These are phyloP conservation scores for Linurgus olivaceus DNA, from an alignment of 2,797 vertebrate species.

Conservation along the genomic window DNA sequence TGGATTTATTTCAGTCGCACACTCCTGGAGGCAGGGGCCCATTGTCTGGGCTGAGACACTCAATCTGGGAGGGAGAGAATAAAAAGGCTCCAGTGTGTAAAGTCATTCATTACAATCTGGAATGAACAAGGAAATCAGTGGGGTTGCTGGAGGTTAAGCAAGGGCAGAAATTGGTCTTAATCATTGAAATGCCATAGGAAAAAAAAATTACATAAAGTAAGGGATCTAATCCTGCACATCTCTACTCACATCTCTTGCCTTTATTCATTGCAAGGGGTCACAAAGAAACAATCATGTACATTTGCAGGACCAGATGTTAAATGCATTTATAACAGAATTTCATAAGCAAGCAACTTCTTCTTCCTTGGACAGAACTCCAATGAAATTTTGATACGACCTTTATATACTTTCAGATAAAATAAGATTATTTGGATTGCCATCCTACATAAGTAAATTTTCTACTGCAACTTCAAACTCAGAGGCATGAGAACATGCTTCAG, in stretches of 20 bases:
- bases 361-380: neutral
- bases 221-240: neutral
- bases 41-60: slow-evolving; percentile 49
- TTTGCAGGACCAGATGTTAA: slow-evolving; percentile 22
- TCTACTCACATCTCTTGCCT: neutral
- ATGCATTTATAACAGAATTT: slow-evolving; percentile 32
- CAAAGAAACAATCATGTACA: neutral
- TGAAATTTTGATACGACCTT: slow-evolving; percentile 31
- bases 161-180: slow-evolving; percentile 55
- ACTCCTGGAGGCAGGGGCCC: slow-evolving; percentile 23
- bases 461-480: neutral
- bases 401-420: slow-evolving; percentile 26
- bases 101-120: slow-evolving; percentile 57
- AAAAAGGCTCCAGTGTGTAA: slow-evolving; percentile 27
- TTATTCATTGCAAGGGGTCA: neutral
- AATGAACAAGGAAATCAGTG: slow-evolving; percentile 41
- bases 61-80: slow-evolving; percentile 55
- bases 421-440: slow-evolving; percentile 21
- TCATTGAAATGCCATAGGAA: slow-evolving; percentile 29
- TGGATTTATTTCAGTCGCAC: slow-evolving; percentile 10
- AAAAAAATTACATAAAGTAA: neutral
- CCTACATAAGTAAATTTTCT: slow-evolving; percentile 33
- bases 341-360: slow-evolving; percentile 26
- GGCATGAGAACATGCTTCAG: neutral
- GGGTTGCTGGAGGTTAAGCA: slow-evolving; percentile 53